phyloP scores from a whole-genome alignment of 1,140 invertebrate species.

The Drosophila kepulauana region DNA sequence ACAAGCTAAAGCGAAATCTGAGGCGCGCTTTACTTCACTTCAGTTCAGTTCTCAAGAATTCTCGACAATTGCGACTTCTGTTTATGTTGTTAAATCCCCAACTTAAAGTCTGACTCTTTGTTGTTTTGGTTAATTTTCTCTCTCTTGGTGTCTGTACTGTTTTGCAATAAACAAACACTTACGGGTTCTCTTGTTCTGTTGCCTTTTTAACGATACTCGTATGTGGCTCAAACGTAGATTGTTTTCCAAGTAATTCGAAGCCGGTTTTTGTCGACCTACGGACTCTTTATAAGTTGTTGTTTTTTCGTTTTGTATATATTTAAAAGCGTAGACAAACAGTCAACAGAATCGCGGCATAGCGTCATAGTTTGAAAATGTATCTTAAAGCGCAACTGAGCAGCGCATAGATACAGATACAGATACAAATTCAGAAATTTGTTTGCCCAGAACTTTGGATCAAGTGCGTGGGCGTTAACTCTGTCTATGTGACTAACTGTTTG shows the following conservation, averaged over 20 bases:
- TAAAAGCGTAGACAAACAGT: slow-evolving; percentile 65
- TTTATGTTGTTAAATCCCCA: slow-evolving; percentile 41
- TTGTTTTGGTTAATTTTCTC: slow-evolving; percentile 21
- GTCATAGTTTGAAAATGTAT: slow-evolving; percentile 71
- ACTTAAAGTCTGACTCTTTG: slow-evolving; percentile 23
- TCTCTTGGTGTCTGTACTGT: slow-evolving; percentile 22
- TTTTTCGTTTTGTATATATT: slow-evolving; percentile 25
- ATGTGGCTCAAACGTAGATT: slow-evolving; percentile 59
- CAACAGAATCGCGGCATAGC: slow-evolving; percentile 64
- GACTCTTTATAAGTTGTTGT: slow-evolving; percentile 41
- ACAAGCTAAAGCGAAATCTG: background rate
- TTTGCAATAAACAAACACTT: slow-evolving; percentile 79
- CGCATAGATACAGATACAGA: slow-evolving; percentile 9
- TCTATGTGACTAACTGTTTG: background rate
- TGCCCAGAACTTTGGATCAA: slow-evolving; percentile 37
- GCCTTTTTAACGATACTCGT: slow-evolving; percentile 39
- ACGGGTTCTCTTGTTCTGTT: slow-evolving; percentile 62
- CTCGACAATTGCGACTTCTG: slow-evolving; percentile 25
- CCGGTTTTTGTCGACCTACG: slow-evolving; percentile 73
- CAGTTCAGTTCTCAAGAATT: background rate
- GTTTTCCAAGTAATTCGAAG: slow-evolving; percentile 72
- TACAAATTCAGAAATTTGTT: slow-evolving; percentile 32
- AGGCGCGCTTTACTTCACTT: too few relatives aligned
- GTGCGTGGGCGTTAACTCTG: slow-evolving; percentile 33
- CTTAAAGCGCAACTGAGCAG: slow-evolving; percentile 37